A percentile compares a stretch with the other conserved stretches of the same genome.
Evolutionary conservation across 2,113 vertebrate genomes (phyloP).

Genomic region (Megalops atlanticus): DNA sequence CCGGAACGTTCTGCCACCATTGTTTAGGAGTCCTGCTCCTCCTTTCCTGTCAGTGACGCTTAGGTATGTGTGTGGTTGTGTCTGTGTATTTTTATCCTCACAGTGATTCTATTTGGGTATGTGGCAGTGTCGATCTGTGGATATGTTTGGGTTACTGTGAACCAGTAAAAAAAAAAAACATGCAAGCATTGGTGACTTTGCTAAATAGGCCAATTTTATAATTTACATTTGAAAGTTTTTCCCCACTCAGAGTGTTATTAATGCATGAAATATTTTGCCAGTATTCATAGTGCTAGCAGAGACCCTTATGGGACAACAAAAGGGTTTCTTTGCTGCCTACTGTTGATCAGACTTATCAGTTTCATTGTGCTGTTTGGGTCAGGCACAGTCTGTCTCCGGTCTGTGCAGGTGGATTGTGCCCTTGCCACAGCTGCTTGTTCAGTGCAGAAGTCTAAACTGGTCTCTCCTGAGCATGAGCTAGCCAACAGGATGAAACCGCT

Average conservation of each 20-base stretch:
- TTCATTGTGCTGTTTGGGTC: neutral
- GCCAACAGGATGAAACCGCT: conserved; percentile 11
- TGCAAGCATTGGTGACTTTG: too few species aligned
- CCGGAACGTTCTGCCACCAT: neutral
- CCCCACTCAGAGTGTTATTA: too few species aligned
- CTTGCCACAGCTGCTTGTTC: neutral
- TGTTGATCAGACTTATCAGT: conserved; percentile 9
- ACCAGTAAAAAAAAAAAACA: conserved; percentile 6
- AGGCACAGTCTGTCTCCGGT: neutral
- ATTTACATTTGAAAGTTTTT: too few species aligned
- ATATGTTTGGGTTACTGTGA: neutral
- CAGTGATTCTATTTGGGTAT: neutral
- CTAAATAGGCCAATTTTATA: too few species aligned
- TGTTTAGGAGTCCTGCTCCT: neutral
- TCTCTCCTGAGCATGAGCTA: neutral
- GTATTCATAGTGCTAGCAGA: too few species aligned
- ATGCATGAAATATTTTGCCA: too few species aligned
- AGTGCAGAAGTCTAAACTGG: neutral
- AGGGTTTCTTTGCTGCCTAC: neutral
- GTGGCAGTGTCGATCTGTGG: neutral
- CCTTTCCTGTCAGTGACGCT: neutral
- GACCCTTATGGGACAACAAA: neutral
- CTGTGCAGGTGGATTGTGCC: neutral
- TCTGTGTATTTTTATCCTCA: neutral
- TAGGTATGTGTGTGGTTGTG: neutral